phyloP scores from a whole-genome alignment of 2,888 invertebrate species.

The Acanthoscelides obtectus region DNA sequence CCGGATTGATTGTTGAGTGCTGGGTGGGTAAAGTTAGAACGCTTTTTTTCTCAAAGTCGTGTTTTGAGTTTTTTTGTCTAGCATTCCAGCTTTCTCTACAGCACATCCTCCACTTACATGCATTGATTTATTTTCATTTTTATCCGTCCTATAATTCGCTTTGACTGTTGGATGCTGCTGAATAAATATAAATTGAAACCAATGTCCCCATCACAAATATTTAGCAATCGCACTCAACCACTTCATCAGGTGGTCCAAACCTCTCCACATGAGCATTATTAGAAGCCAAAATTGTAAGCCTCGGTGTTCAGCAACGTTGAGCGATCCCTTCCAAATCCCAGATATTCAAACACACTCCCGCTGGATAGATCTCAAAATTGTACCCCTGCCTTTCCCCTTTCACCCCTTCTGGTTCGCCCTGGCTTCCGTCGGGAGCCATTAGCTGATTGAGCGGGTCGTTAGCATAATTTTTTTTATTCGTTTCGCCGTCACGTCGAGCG shows the following conservation, averaged over 20 bases:
- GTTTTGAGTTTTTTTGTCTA: too few species aligned
- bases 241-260: not conserved
- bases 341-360: not conserved
- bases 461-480: conserved; percentile 1
- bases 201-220: too few species aligned
- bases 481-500: not conserved
- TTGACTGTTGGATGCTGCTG: too few species aligned
- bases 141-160: too few species aligned
- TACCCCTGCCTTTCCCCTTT: not conserved
- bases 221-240: too few species aligned
- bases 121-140: too few species aligned
- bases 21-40: too few species aligned
- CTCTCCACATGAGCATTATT: not conserved
- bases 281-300: not conserved
- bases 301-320: not conserved
- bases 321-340: not conserved
- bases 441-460: conserved; percentile 4
- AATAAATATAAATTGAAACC: too few species aligned
- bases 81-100: too few species aligned
- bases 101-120: too few species aligned
- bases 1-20: too few species aligned
- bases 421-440: not conserved
- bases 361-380: not conserved
- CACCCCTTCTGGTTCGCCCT: not conserved
- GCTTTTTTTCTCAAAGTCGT: too few species aligned